A percentile compares a stretch with the other conserved stretches of the same genome.
These are phyloP conservation scores for Lasioglossum vierecki DNA, from an alignment of 2,888 invertebrate species.

Conservation along the genomic window DNA sequence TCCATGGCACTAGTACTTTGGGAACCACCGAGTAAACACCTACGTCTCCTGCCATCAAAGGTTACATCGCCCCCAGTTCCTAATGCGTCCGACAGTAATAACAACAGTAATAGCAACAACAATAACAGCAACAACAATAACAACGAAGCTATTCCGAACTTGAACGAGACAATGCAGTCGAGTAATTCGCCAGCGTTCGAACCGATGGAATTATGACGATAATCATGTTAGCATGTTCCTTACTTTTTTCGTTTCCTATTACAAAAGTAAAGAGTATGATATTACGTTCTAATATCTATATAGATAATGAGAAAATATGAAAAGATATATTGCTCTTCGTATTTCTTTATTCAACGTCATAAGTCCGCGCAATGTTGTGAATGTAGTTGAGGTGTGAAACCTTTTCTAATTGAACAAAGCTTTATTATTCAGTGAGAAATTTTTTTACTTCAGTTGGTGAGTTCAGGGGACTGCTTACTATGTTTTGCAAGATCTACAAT, in stretches of 20 bases:
- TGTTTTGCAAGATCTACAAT: neutral
- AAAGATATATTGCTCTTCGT: slow-evolving; percentile 22
- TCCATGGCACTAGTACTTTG: slow-evolving; percentile 92
- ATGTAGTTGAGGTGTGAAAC: slow-evolving; percentile 14
- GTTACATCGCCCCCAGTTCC: slow-evolving; percentile 70
- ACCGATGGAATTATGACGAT: slow-evolving; percentile 81
- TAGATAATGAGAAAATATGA: slow-evolving; percentile 17
- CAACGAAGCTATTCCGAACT: slow-evolving; percentile 74
- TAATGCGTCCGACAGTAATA: slow-evolving; percentile 65
- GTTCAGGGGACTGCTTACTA: neutral
- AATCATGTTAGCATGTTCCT: slow-evolving; percentile 25
- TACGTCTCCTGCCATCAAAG: slow-evolving; percentile 76
- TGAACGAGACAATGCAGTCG: slow-evolving; percentile 73
- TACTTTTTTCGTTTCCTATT: slow-evolving; percentile 41
- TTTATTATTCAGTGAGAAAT: slow-evolving; percentile 1
- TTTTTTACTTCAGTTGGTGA: neutral
- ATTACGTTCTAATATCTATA: slow-evolving; percentile 29
- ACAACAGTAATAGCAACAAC: slow-evolving; percentile 68
- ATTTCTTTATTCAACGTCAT: slow-evolving; percentile 29
- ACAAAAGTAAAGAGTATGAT: slow-evolving; percentile 25
- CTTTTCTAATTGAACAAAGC: slow-evolving; percentile 10
- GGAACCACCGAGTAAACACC: slow-evolving; percentile 89
- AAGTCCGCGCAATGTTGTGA: slow-evolving; percentile 21
- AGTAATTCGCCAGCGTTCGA: slow-evolving; percentile 71
- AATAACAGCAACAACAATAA: slow-evolving; percentile 65